A percentile compares a stretch with the other conserved stretches of the same genome.
Conservation (phyloP, 2,797 vertebrate genomes). For the Anolis apletophallus region DNA sequence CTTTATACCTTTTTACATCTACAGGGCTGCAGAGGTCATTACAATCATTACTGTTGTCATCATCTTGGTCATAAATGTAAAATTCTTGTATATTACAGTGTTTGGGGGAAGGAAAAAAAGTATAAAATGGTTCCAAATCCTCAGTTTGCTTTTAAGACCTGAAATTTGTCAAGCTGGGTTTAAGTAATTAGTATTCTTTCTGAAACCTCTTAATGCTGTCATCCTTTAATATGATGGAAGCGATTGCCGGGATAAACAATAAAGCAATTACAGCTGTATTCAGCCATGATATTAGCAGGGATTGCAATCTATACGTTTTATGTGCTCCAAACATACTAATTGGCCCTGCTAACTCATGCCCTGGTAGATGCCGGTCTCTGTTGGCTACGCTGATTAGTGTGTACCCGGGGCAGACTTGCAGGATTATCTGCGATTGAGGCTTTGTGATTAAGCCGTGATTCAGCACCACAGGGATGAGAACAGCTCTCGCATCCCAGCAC, state of each 20-base stretch:
- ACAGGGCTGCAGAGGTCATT: not conserved
- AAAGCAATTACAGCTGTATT: slow-evolving; percentile 57
- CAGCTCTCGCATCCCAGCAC: slow-evolving; percentile 69
- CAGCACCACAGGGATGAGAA: slow-evolving; percentile 77
- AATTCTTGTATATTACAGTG: too few relatives aligned
- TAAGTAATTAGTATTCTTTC: slow-evolving; percentile 55
- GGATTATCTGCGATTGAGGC: slow-evolving; percentile 32
- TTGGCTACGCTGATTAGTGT: slow-evolving; percentile 21
- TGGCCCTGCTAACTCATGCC: slow-evolving; percentile 43
- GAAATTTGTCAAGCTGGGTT: slow-evolving; percentile 56
- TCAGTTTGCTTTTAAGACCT: slow-evolving; percentile 42
- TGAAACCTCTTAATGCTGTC: slow-evolving; percentile 3
- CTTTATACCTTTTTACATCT: slow-evolving; percentile 2
- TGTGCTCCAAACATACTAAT: slow-evolving; percentile 48
- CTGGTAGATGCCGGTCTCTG: slow-evolving; percentile 28
- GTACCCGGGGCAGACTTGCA: slow-evolving; percentile 35
- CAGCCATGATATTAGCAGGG: slow-evolving; percentile 39
- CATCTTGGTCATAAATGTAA: not conserved
- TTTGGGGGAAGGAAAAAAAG: not conserved
- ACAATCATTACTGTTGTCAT: too few relatives aligned
- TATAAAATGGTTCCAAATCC: slow-evolving; percentile 38
- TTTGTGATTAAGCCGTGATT: slow-evolving; percentile 61
- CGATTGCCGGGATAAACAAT: slow-evolving; percentile 38
- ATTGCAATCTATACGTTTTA: slow-evolving; percentile 40
- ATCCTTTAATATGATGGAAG: slow-evolving; percentile 32